Evolutionary conservation across 2,888 invertebrate genomes (phyloP).

Genomic region (Deilephila elpenor): DNA sequence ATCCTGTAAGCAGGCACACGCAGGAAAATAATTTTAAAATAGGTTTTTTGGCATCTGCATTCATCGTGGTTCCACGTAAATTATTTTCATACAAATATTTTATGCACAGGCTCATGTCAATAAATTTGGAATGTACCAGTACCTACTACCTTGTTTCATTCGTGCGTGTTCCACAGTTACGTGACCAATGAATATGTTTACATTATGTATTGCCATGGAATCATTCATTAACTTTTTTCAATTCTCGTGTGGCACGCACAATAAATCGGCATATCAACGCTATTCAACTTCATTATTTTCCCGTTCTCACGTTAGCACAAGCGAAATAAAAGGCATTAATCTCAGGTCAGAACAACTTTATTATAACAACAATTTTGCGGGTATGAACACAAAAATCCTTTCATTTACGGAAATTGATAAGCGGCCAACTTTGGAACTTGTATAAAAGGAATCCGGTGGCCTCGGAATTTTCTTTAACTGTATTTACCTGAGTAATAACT

Average conservation of each 20-base stretch:
- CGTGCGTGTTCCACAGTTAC: slow-evolving; percentile 40
- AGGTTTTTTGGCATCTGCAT: slow-evolving; percentile 19
- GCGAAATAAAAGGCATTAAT: slow-evolving; percentile 42
- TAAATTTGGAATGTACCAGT: slow-evolving; percentile 30
- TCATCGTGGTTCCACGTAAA: slow-evolving; percentile 19
- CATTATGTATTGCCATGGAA: slow-evolving; percentile 52
- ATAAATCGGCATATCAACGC: slow-evolving; percentile 54
- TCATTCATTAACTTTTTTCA: slow-evolving; percentile 47
- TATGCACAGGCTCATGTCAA: slow-evolving; percentile 29
- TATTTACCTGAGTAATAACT: slow-evolving; percentile 73
- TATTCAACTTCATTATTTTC: slow-evolving; percentile 52
- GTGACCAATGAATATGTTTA: slow-evolving; percentile 49
- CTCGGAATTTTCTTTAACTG: slow-evolving; percentile 60
- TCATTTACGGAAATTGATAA: slow-evolving; percentile 69
- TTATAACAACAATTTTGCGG: slow-evolving; percentile 55
- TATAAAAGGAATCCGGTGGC: slow-evolving; percentile 54
- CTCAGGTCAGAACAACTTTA: slow-evolving; percentile 54
- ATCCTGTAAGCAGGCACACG: slow-evolving; percentile 5
- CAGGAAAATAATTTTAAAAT: slow-evolving; percentile 12
- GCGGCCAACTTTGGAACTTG: slow-evolving; percentile 58
- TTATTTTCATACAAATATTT: slow-evolving; percentile 10
- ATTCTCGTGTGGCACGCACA: slow-evolving; percentile 64
- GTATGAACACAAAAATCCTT: slow-evolving; percentile 58
- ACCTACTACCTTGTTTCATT: neutral
- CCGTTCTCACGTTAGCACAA: slow-evolving; percentile 60